phyloP scores from a whole-genome alignment of 2,888 invertebrate species.

The Apomyelois bistriatella region DNA sequence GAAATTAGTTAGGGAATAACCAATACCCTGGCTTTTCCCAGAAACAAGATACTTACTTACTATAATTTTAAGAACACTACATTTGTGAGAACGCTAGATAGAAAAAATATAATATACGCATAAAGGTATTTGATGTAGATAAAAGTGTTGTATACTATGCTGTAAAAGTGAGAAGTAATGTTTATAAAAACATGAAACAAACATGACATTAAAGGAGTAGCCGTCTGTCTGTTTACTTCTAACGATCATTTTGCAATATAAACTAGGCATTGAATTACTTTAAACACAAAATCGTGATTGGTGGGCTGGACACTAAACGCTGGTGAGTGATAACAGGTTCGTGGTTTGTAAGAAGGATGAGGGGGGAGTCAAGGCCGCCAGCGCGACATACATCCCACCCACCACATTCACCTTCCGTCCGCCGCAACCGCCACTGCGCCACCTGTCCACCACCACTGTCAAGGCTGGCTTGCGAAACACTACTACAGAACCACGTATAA shows the following conservation, averaged over 20 bases:
- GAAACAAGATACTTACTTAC: too few relatives aligned
- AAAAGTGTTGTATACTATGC: too few relatives aligned
- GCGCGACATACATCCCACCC: slow-evolving; percentile 70
- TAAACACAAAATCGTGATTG: not conserved
- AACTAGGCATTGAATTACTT: not conserved
- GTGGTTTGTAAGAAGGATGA: slow-evolving; percentile 47
- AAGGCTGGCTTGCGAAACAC: slow-evolving; percentile 71
- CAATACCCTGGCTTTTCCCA: too few relatives aligned
- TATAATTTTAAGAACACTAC: too few relatives aligned
- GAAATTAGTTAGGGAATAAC: too few relatives aligned
- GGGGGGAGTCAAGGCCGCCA: slow-evolving; percentile 71
- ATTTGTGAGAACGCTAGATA: too few relatives aligned
- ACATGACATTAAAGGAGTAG: too few relatives aligned
- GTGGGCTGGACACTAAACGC: not conserved
- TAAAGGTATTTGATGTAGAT: too few relatives aligned
- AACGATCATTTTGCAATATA: not conserved
- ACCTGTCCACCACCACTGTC: slow-evolving; percentile 66
- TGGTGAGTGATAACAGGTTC: slow-evolving; percentile 36
- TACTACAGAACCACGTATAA: slow-evolving; percentile 26
- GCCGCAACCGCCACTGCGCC: slow-evolving; percentile 51
- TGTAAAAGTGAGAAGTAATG: too few relatives aligned
- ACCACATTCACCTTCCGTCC: slow-evolving; percentile 74
- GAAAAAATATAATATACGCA: too few relatives aligned
- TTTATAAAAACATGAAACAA: too few relatives aligned
- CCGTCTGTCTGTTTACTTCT: not conserved